Percentiles rank a stretch among this genome's conserved stretches.
Evolutionary conservation across 2,888 invertebrate species (phyloP).

Genomic region (Ornithoptera alexandrae): DNA sequence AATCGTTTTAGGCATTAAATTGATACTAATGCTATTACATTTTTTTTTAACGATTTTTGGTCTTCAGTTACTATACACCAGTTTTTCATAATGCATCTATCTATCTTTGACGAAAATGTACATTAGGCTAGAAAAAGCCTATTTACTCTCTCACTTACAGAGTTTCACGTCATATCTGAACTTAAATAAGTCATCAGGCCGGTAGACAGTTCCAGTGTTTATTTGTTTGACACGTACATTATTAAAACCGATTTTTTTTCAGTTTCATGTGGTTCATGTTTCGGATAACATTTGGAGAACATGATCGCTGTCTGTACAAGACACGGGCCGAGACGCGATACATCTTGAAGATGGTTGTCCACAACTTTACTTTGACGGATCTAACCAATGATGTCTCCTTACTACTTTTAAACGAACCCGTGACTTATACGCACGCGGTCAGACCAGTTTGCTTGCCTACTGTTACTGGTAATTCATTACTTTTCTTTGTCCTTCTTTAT

Average conservation of each 20-base stretch:
- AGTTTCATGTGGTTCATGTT: slow-evolving; percentile 96
- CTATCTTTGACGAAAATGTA: too few relatives aligned
- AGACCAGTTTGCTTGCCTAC: slow-evolving; percentile 90
- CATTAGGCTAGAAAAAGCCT: too few relatives aligned
- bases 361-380: slow-evolving; percentile 89
- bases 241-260: slow-evolving; percentile 28
- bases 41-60: too few relatives aligned
- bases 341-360: slow-evolving; percentile 85
- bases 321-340: slow-evolving; percentile 85
- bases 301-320: slow-evolving; percentile 86
- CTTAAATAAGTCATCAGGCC: too few relatives aligned
- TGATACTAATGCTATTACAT: too few relatives aligned
- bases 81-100: too few relatives aligned
- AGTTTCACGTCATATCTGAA: too few relatives aligned
- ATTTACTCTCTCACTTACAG: too few relatives aligned
- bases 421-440: slow-evolving; percentile 87
- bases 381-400: slow-evolving; percentile 92
- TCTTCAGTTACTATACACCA: too few relatives aligned
- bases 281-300: slow-evolving; percentile 91
- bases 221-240: not conserved
- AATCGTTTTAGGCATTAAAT: too few relatives aligned
- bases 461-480: slow-evolving; percentile 63
- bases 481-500: too few relatives aligned
- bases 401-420: slow-evolving; percentile 86
- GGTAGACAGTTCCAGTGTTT: too few relatives aligned